Conservation (phyloP, 2,797 vertebrate species). For the Lepus townsendii region DNA sequence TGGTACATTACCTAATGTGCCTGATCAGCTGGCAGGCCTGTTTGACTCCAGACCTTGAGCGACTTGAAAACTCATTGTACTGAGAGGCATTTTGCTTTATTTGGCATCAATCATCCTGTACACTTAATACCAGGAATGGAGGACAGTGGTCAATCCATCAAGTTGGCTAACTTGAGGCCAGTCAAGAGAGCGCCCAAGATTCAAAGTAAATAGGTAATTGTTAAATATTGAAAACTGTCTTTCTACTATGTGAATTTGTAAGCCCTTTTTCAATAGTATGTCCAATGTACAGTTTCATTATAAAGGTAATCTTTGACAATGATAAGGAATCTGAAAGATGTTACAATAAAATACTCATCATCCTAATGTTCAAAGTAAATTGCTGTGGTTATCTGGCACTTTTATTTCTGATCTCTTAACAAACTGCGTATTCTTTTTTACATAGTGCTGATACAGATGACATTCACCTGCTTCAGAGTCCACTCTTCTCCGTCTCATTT, state of each 20-base stretch:
- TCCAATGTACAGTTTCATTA: not conserved
- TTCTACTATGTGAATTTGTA: not conserved
- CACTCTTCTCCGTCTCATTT: not conserved
- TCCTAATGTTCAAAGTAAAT: conserved; percentile 5
- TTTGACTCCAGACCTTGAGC: not conserved
- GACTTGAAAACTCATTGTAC: not conserved
- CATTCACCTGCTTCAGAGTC: not conserved
- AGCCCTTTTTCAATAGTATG: not conserved
- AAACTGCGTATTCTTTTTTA: not conserved
- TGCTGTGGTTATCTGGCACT: not conserved
- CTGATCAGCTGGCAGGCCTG: not conserved
- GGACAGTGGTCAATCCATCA: not conserved
- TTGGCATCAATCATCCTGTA: not conserved
- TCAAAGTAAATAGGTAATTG: not conserved
- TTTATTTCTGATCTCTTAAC: not conserved
- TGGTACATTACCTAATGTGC: not conserved
- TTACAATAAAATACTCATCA: not conserved
- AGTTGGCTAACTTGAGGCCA: not conserved
- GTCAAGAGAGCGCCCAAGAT: not conserved
- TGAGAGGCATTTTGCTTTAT: not conserved
- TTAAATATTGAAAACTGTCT: not conserved
- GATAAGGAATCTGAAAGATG: not conserved
- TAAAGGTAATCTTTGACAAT: not conserved
- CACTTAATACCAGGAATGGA: not conserved
- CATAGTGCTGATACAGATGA: not conserved